phyloP scores from a whole-genome alignment of 2,888 invertebrate genomes.

The Callyntrura guangdongensis region DNA sequence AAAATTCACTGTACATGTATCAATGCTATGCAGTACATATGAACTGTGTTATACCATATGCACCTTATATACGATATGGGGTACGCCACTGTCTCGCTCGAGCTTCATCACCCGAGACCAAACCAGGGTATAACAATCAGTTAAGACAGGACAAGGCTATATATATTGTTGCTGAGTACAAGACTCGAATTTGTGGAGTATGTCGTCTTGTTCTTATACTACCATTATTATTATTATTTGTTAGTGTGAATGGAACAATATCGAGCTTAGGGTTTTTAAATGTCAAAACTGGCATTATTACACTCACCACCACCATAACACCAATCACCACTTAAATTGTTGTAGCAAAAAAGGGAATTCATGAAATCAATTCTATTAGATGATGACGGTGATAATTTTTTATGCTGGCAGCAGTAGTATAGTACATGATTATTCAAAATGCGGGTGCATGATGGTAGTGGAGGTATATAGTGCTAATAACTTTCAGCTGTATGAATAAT shows the following conservation, averaged over 20 bases:
- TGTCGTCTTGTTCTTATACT: background rate
- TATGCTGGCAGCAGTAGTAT: slow-evolving; percentile 38
- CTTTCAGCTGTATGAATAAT: slow-evolving; percentile 57
- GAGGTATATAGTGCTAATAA: slow-evolving; percentile 16
- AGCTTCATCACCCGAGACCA: slow-evolving; percentile 7
- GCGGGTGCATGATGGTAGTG: background rate
- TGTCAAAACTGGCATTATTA: slow-evolving; percentile 61
- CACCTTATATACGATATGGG: background rate
- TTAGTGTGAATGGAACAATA: slow-evolving; percentile 50
- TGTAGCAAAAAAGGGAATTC: slow-evolving; percentile 10
- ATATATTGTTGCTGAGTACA: slow-evolving; percentile 53
- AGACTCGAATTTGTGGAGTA: slow-evolving; percentile 23
- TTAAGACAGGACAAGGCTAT: slow-evolving; percentile 72
- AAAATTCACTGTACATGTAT: background rate
- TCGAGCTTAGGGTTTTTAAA: slow-evolving; percentile 48
- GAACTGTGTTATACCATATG: background rate
- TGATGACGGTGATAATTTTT: slow-evolving; percentile 39
- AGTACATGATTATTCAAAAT: background rate
- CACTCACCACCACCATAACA: slow-evolving; percentile 33
- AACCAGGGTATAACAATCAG: slow-evolving; percentile 50
- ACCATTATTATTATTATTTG: slow-evolving; percentile 8
- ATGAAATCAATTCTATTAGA: slow-evolving; percentile 40
- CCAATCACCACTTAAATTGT: slow-evolving; percentile 1
- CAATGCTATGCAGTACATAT: background rate
- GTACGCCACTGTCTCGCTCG: slow-evolving; percentile 19